Evolutionary conservation across 2,888 invertebrate genomes (phyloP).

Genomic region (Leucophenga maculata): DNA sequence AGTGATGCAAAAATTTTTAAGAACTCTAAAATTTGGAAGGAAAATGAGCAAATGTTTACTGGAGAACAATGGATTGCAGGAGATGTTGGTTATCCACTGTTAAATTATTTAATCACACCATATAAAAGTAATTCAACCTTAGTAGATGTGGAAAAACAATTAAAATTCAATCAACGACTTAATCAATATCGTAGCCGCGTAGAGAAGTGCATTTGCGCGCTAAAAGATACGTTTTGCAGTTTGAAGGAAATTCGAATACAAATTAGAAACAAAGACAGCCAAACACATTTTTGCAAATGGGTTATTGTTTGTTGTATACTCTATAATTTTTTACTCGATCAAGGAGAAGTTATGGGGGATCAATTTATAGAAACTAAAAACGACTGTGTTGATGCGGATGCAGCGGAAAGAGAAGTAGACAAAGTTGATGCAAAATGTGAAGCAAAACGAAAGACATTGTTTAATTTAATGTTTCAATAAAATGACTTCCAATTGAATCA

Average conservation of each 20-base stretch:
- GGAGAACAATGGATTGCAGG: conserved; percentile 9
- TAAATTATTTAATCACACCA: background rate
- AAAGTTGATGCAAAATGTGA: too few species aligned
- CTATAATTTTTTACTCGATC: background rate
- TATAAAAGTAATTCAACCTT: background rate
- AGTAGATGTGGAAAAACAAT: background rate
- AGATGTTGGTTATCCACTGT: background rate
- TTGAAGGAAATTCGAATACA: conserved; percentile 9
- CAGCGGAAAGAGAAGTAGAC: too few species aligned
- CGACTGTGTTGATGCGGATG: too few species aligned
- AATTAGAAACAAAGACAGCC: background rate
- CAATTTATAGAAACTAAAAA: too few species aligned
- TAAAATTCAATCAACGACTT: background rate
- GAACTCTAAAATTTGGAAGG: background rate
- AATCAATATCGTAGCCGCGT: background rate
- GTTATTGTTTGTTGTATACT: conserved; percentile 5
- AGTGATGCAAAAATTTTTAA: conserved; percentile 16
- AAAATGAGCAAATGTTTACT: background rate
- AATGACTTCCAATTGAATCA: too few species aligned
- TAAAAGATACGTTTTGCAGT: conserved; percentile 11
- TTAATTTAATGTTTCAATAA: too few species aligned
- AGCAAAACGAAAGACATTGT: too few species aligned
- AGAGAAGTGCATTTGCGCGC: background rate
- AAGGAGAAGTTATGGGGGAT: background rate
- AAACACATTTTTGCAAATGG: conserved; percentile 4